Percentiles rank a stretch among this genome's conserved stretches.
These are phyloP conservation scores for Lissonota sp. DNA, from an alignment of 2,888 invertebrate species.

Conservation along the genomic window DNA sequence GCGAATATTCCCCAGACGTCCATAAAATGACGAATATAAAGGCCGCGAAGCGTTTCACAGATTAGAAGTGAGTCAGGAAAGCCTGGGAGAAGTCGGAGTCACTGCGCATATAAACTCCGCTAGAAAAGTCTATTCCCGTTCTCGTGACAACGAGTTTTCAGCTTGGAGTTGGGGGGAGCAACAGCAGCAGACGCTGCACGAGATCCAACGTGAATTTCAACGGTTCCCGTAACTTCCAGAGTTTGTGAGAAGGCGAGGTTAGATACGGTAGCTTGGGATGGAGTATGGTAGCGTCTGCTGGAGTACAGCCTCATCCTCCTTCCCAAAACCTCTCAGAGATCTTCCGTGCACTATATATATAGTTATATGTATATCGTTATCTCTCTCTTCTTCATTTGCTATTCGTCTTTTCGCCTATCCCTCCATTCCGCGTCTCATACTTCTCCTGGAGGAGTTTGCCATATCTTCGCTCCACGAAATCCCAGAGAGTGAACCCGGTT, in stretches of 20 bases:
- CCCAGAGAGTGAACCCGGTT: constrained; percentile 10
- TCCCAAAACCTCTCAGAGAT: not conserved
- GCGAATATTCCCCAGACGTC: constrained; percentile 1
- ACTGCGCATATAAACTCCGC: constrained; percentile 35
- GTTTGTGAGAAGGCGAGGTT: constrained; percentile 16
- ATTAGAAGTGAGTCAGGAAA: constrained; percentile 14
- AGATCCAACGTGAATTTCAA: constrained; percentile 59
- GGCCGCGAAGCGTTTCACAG: constrained; percentile 27
- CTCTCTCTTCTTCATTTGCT: constrained; percentile 10
- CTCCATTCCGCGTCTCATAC: not conserved
- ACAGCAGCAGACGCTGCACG: not conserved
- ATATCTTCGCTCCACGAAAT: constrained; percentile 48
- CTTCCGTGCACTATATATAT: not conserved
- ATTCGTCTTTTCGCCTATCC: constrained; percentile 29
- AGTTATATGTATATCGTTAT: not conserved
- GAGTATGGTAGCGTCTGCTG: constrained; percentile 62
- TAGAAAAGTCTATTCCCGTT: constrained; percentile 51
- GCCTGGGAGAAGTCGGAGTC: not conserved
- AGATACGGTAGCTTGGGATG: constrained; percentile 49
- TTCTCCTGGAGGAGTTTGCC: constrained; percentile 11
- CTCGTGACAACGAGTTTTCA: constrained; percentile 50
- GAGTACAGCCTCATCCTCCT: constrained; percentile 41
- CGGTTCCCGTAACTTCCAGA: constrained; percentile 73
- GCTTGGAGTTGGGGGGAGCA: not conserved
- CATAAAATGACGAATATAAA: not conserved